Conservation (phyloP, 2,888 invertebrate species). For the Campopleginae sp. region DNA sequence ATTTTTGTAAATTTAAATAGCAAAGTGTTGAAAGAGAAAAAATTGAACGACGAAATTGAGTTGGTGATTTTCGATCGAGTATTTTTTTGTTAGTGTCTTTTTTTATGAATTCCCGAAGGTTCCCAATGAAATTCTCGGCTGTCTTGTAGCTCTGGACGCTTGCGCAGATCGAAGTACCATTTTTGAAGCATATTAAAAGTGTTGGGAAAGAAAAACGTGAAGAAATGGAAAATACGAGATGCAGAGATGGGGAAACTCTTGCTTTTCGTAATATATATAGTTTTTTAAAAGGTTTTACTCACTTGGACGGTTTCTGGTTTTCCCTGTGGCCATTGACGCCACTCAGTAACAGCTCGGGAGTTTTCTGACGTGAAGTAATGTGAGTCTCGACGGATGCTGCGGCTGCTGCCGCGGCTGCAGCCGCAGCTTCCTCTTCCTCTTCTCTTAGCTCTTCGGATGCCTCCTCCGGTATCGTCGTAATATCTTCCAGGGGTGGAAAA, state of each 20-base stretch:
- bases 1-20: too few species aligned
- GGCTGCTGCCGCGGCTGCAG: constrained; percentile 76
- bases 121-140: background rate
- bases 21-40: too few species aligned
- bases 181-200: background rate
- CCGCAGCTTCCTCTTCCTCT: constrained; percentile 85
- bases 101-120: background rate
- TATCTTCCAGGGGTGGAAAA: constrained; percentile 81
- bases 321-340: constrained; percentile 56
- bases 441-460: constrained; percentile 86
- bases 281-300: constrained; percentile 51
- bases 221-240: background rate
- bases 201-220: background rate
- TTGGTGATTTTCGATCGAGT: background rate
- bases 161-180: background rate
- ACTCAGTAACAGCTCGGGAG: constrained; percentile 61
- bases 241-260: constrained; percentile 35
- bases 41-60: too few species aligned
- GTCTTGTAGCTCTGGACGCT: background rate
- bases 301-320: constrained; percentile 67
- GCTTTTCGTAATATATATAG: constrained; percentile 19
- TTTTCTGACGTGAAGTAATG: constrained; percentile 54
- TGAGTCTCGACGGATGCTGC: constrained; percentile 64
- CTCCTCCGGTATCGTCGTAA: constrained; percentile 85
- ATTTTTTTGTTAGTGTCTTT: background rate